Conservation (phyloP, 2,113 vertebrate genomes). For the Vombatus ursinus region DNA sequence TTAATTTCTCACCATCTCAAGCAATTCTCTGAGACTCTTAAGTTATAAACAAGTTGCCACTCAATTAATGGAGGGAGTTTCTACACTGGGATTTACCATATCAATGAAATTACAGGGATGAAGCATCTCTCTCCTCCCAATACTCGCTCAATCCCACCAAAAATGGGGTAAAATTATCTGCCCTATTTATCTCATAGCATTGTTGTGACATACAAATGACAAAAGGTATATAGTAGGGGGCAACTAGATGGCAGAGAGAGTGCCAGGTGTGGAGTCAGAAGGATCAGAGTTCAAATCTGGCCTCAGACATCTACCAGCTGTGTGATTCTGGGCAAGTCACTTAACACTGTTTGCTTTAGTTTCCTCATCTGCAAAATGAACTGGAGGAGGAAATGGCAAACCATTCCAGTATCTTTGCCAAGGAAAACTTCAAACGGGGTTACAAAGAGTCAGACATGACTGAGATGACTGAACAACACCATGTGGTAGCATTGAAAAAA, state of each 20-base stretch:
- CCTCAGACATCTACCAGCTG: neutral
- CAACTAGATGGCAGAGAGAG: neutral
- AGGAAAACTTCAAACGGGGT: neutral
- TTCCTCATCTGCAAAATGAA: neutral
- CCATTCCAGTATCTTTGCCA: neutral
- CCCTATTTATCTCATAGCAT: neutral
- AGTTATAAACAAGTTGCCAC: neutral
- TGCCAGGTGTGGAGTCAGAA: neutral
- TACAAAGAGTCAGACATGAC: neutral
- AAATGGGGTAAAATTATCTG: neutral
- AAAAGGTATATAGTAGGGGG: neutral
- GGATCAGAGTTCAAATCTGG: neutral
- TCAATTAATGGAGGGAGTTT: neutral
- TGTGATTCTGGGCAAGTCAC: neutral
- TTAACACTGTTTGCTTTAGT: neutral
- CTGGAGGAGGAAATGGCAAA: neutral
- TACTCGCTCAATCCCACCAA: no score
- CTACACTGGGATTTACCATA: neutral
- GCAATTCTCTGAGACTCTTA: neutral
- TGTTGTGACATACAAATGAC: neutral
- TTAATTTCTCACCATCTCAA: neutral
- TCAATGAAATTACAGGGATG: neutral
- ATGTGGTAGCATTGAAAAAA: neutral
- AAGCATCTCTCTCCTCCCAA: no score
- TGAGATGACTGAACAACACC: neutral